Evolutionary conservation across 1,140 invertebrate species (phyloP), one percentile per base, ranked within the genome.

Genomic region (Drosophila malerkotliana): DNA sequence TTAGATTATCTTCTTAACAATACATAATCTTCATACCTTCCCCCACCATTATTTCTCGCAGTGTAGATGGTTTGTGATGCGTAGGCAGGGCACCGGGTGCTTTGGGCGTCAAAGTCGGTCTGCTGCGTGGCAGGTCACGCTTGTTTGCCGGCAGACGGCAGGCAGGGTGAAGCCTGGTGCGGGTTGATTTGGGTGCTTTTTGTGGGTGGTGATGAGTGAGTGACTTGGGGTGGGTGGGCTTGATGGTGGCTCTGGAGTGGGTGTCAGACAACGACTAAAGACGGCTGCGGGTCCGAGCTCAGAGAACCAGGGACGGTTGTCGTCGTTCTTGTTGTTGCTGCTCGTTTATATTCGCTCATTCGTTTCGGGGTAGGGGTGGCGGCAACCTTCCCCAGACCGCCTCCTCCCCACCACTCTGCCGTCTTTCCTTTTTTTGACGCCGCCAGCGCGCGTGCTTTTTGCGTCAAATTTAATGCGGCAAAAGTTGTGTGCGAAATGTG

Each of bases 121-220:
- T 69, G 67, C 53, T 57, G 52, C 76, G 76, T 76, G 79, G 68
- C 79, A 85, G 77, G 81, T 85, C 81, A 80, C 67, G 83, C 83
- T 88, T 88, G 73, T 76, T 77, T 76, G 55, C 57, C 44, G 58
- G 56, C 52, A 60, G 56, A 47, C 45, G 37, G 15, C n/a, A 24
- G 37, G 15, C n/a, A 24, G 41, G 18, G 10, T 37, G 49, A 12
- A 34, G 37, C 14, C 30, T 32, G 28, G 4, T 37, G 4, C 24
- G 12, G 60, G 21, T 5, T 7, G 62, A 37, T 37, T 37, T 37
- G 34, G 34, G 34, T 4, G 34, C 10, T 4, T 37, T 10, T 28
- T 28, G 48, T n/a, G 24, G 32, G 51, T 57, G 66, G 53, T 48
- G 63, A 24, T 32, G 67, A 44, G 15, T 44, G 41, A 18, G 41